phyloP scores from a whole-genome alignment of 1,140 invertebrate genomes.

The Lepidurus arcticus region DNA sequence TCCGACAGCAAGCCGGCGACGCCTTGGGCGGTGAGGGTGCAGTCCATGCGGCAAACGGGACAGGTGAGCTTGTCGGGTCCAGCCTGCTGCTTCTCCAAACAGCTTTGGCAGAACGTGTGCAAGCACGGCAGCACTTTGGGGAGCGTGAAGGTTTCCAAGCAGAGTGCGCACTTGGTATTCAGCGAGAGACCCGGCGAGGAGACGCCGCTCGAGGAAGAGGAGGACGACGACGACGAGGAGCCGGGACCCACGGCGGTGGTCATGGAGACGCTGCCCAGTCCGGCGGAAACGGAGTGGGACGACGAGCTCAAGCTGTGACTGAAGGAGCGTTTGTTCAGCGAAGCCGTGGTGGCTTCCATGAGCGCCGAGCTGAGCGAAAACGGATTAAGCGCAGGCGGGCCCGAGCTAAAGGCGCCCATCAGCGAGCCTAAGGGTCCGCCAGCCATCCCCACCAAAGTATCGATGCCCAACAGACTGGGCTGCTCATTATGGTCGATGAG shows the following conservation, averaged over 20 bases:
- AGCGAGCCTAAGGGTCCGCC: neutral
- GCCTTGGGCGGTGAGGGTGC: slow-evolving; percentile 53
- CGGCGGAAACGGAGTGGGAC: neutral
- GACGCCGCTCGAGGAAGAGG: slow-evolving; percentile 33
- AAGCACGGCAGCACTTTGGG: slow-evolving; percentile 73
- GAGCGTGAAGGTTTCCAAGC: slow-evolving; percentile 65
- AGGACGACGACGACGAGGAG: slow-evolving; percentile 28
- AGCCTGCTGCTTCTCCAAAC: slow-evolving; percentile 64
- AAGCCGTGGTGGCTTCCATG: slow-evolving; percentile 13
- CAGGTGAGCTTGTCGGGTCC: slow-evolving; percentile 74
- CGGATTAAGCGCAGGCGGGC: neutral
- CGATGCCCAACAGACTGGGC: slow-evolving; percentile 31
- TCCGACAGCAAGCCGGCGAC: slow-evolving; percentile 60
- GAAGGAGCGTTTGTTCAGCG: slow-evolving; percentile 10
- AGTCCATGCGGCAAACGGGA: slow-evolving; percentile 70
- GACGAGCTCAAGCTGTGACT: slow-evolving; percentile 5
- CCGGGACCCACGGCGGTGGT: slow-evolving; percentile 23
- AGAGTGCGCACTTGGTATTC: slow-evolving; percentile 64
- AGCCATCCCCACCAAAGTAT: slow-evolving; percentile 26
- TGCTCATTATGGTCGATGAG: slow-evolving; percentile 32
- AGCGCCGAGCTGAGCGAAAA: neutral
- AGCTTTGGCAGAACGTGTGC: slow-evolving; percentile 73
- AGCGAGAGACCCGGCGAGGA: slow-evolving; percentile 32
- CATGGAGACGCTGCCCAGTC: neutral
- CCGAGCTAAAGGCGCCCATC: neutral